These are phyloP conservation scores for Sisyra nigra DNA, from an alignment of 2,888 invertebrate species.

Conservation along the genomic window DNA sequence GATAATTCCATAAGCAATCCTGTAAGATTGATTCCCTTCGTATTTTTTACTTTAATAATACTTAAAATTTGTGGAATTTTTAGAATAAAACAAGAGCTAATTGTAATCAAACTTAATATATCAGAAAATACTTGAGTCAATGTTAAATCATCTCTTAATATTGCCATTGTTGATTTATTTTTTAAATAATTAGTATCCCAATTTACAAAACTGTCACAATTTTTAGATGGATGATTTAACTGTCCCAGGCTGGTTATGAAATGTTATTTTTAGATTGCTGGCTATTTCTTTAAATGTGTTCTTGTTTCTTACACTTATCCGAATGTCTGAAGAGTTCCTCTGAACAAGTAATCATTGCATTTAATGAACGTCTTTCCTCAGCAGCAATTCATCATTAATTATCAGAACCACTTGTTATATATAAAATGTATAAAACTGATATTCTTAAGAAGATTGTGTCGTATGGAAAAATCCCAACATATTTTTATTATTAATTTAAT, in stretches of 20 bases:
- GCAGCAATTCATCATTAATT: too few species aligned
- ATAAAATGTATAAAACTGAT: too few species aligned
- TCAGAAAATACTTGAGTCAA: conserved; percentile 28
- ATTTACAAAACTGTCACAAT: background rate
- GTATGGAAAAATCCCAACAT: too few species aligned
- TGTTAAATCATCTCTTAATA: conserved; percentile 8
- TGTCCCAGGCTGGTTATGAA: background rate
- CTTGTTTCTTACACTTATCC: too few species aligned
- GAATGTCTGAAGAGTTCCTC: too few species aligned
- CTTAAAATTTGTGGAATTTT: conserved; percentile 73
- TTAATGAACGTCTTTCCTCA: too few species aligned
- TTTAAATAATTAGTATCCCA: background rate
- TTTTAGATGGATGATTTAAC: background rate
- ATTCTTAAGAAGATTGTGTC: too few species aligned
- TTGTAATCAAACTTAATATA: conserved; percentile 55
- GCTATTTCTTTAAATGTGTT: too few species aligned
- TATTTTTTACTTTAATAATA: conserved; percentile 43
- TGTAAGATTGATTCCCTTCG: conserved; percentile 49
- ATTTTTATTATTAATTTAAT: too few species aligned
- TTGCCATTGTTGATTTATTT: conserved; percentile 7
- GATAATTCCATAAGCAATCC: conserved; percentile 50
- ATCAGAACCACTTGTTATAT: too few species aligned
- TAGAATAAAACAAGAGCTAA: conserved; percentile 55
- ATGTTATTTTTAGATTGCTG: too few species aligned
- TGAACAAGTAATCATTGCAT: too few species aligned